Conservation (phyloP, 2,888 invertebrate species). For the Steromphala cineraria region DNA sequence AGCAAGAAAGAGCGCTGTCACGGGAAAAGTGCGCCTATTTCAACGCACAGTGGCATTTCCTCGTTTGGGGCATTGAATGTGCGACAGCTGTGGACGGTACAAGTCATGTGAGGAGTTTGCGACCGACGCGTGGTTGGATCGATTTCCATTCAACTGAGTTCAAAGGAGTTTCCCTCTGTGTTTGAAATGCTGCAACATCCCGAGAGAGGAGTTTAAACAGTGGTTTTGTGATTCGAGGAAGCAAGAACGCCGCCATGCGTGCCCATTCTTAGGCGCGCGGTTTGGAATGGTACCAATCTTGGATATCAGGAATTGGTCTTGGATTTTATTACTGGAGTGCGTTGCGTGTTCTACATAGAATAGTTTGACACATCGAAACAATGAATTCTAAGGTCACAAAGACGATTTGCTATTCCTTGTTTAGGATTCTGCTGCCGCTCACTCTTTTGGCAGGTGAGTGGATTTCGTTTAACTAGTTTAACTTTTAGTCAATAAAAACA, state of each 20-base stretch:
- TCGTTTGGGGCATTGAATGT: background rate
- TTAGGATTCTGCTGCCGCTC: conserved; percentile 58
- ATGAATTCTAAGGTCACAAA: conserved; percentile 49
- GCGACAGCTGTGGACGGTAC: background rate
- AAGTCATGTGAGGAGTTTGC: conserved; percentile 1
- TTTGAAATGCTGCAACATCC: background rate
- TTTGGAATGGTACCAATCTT: too few relatives aligned
- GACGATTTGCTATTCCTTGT: conserved; percentile 53
- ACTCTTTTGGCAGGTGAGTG: conserved; percentile 60
- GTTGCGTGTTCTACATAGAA: too few relatives aligned
- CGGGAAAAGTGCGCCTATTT: background rate
- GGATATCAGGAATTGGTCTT: too few relatives aligned
- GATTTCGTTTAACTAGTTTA: too few relatives aligned
- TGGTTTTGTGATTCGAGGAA: too few relatives aligned
- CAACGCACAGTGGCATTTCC: background rate
- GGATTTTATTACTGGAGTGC: too few relatives aligned
- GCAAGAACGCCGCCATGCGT: too few relatives aligned
- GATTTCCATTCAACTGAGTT: conserved; percentile 13
- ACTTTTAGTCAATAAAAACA: too few relatives aligned
- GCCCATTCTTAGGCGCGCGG: too few relatives aligned
- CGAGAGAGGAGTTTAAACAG: background rate
- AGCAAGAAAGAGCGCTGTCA: background rate
- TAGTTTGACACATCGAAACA: background rate
- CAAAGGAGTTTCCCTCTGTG: conserved; percentile 5
- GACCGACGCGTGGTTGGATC: background rate